Evolutionary conservation across 1,140 invertebrate genomes (phyloP).

Genomic region (Hylaeus volcanicus): DNA sequence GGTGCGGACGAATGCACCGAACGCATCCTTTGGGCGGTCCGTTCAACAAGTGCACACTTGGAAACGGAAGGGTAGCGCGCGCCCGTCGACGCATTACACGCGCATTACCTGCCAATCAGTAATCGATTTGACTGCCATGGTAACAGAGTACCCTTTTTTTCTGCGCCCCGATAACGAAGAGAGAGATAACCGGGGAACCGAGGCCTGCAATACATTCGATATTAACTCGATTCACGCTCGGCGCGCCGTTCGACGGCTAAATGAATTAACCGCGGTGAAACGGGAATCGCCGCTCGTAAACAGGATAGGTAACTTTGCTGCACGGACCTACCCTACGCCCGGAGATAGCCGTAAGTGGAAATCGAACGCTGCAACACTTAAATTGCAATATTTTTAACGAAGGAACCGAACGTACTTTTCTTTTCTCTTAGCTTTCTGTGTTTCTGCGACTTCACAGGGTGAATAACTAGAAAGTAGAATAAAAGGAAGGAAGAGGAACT

Average conservation of each 20-base stretch:
- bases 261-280: slow-evolving; percentile 60
- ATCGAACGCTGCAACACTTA: too few species aligned
- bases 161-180: slow-evolving; percentile 51
- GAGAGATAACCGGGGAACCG: slow-evolving; percentile 35
- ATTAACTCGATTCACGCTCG: slow-evolving; percentile 65
- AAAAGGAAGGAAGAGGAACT: too few species aligned
- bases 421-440: too few species aligned
- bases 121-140: slow-evolving; percentile 67
- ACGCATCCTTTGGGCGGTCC: slow-evolving; percentile 46
- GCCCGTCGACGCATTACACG: slow-evolving; percentile 60
- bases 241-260: slow-evolving; percentile 52
- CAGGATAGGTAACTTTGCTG: slow-evolving; percentile 9
- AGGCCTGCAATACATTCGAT: slow-evolving; percentile 52
- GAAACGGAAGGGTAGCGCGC: slow-evolving; percentile 37
- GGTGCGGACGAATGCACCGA: slow-evolving; percentile 28
- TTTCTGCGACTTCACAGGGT: too few species aligned
- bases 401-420: too few species aligned
- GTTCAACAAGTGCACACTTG: slow-evolving; percentile 58
- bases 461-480: too few species aligned
- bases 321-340: background rate
- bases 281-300: slow-evolving; percentile 50
- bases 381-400: too few species aligned
- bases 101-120: slow-evolving; percentile 66
- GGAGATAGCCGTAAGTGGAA: background rate
- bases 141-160: slow-evolving; percentile 55